These are phyloP conservation scores for Drosophila sordidula DNA, from an alignment of 2,888 invertebrate genomes.

Conservation along the genomic window DNA sequence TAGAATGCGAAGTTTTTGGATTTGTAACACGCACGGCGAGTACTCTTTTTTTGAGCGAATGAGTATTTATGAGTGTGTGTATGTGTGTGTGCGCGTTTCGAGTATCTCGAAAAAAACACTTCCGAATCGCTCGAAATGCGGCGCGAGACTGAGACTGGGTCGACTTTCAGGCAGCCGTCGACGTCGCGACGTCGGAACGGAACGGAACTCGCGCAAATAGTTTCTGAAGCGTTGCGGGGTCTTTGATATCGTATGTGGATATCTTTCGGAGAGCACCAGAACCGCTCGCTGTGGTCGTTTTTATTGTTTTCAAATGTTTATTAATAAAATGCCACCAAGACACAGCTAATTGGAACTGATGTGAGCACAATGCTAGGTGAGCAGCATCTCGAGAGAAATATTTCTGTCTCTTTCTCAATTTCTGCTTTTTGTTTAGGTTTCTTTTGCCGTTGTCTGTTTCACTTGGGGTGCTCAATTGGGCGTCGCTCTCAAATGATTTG, in stretches of 20 bases:
- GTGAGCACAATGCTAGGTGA: conserved; percentile 1
- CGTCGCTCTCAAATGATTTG: conserved; percentile 17
- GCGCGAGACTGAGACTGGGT: conserved; percentile 73
- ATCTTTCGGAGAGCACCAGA: conserved; percentile 33
- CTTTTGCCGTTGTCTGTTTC: too few species aligned
- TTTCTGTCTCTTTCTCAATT: background rate
- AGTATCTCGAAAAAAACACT: conserved; percentile 59
- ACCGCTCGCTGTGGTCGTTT: conserved; percentile 22
- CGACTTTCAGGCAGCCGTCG: conserved; percentile 65
- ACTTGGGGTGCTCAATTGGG: background rate
- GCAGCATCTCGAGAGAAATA: conserved; percentile 23
- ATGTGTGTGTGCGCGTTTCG: conserved; percentile 27
- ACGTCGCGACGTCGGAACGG: conserved; percentile 45
- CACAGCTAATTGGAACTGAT: conserved; percentile 17
- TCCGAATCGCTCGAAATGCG: conserved; percentile 81
- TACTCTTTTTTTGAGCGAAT: conserved; percentile 11
- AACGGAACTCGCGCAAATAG: conserved; percentile 54
- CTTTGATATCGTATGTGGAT: conserved; percentile 49
- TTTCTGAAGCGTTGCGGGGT: conserved; percentile 43
- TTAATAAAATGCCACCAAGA: conserved; percentile 32
- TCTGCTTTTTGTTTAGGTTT: too few species aligned
- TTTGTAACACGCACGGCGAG: conserved; percentile 64
- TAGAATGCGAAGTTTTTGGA: conserved; percentile 33
- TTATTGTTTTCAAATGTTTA: conserved; percentile 60
- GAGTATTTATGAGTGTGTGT: conserved; percentile 8